Percentiles rank a stretch among this genome's conserved stretches.
These are phyloP conservation scores for Rhyacophila evoluta DNA, from an alignment of 2,888 invertebrate species.

Conservation along the genomic window DNA sequence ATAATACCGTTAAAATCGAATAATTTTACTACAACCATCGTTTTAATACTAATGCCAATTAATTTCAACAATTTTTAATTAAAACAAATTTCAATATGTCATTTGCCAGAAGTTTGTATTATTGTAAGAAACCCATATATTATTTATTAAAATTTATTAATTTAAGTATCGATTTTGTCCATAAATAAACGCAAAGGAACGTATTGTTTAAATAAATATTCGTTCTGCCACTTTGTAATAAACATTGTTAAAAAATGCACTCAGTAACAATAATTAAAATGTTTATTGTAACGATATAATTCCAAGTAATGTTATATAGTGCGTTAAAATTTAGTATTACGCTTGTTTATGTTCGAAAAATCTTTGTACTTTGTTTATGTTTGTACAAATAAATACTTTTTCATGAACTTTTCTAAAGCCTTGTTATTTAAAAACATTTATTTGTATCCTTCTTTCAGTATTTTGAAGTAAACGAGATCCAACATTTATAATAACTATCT, in stretches of 20 bases:
- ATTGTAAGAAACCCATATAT: not conserved
- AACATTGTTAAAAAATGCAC: no score
- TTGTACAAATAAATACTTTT: slow-evolving; percentile 40
- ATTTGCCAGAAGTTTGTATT: not conserved
- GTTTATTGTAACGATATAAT: no score
- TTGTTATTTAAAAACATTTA: no score
- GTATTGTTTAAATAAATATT: not conserved
- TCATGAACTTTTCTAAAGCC: not conserved
- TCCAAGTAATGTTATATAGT: not conserved
- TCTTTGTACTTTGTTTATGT: slow-evolving; percentile 50
- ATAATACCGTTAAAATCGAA: no score
- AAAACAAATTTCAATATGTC: no score
- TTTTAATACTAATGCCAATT: no score
- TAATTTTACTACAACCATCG: not conserved
- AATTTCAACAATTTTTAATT: no score
- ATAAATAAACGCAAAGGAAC: not conserved
- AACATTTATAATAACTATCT: no score
- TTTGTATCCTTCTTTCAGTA: no score
- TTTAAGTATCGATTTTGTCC: not conserved
- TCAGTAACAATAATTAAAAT: no score
- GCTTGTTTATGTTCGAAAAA: not conserved
- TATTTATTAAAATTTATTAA: not conserved
- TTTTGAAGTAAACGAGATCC: no score
- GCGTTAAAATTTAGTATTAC: not conserved
- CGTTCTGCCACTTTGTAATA: no score